Conservation (phyloP, 2,797 vertebrate genomes). For the Serranus cabrilla region DNA sequence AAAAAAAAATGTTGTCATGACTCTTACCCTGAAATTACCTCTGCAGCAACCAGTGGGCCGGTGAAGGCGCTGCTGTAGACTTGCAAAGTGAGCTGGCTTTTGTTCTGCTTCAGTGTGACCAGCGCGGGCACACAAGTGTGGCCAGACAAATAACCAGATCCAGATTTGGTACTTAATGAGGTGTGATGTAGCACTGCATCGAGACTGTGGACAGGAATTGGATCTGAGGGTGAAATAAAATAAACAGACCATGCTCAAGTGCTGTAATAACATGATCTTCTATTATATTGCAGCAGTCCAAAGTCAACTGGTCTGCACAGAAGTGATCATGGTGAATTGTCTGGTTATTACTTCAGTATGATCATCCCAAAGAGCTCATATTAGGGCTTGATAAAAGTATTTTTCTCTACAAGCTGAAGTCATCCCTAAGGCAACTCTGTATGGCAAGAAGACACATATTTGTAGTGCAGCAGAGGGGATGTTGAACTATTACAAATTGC, state of each 20-base stretch:
- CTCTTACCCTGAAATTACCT: constrained; percentile 59
- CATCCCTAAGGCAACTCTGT: constrained; percentile 30
- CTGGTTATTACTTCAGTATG: constrained; percentile 42
- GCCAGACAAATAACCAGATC: constrained; percentile 55
- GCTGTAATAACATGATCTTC: constrained; percentile 52
- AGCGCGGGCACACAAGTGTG: constrained; percentile 30
- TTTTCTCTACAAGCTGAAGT: constrained; percentile 31
- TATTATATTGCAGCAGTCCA: constrained; percentile 31
- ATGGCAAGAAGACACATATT: constrained; percentile 53
- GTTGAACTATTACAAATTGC: constrained; percentile 51
- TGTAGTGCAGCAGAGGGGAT: constrained; percentile 34
- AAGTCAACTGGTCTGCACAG: constrained; percentile 16
- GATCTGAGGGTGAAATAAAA: constrained; percentile 60
- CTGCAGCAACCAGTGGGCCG: constrained; percentile 21
- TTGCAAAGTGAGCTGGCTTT: constrained; percentile 32
- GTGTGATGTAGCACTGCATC: constrained; percentile 58
- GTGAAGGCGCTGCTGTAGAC: constrained; percentile 14
- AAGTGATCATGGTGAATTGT: constrained; percentile 27
- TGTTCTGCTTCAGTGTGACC: constrained; percentile 43
- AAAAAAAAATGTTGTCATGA: constrained; percentile 26
- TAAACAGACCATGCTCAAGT: constrained; percentile 53
- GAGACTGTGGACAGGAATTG: constrained; percentile 41
- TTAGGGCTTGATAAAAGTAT: constrained; percentile 45
- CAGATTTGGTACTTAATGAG: constrained; percentile 69
- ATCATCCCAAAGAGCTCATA: constrained; percentile 42